These are phyloP conservation scores for Pecten maximus DNA, from an alignment of 2,888 invertebrate genomes.

Conservation along the genomic window DNA sequence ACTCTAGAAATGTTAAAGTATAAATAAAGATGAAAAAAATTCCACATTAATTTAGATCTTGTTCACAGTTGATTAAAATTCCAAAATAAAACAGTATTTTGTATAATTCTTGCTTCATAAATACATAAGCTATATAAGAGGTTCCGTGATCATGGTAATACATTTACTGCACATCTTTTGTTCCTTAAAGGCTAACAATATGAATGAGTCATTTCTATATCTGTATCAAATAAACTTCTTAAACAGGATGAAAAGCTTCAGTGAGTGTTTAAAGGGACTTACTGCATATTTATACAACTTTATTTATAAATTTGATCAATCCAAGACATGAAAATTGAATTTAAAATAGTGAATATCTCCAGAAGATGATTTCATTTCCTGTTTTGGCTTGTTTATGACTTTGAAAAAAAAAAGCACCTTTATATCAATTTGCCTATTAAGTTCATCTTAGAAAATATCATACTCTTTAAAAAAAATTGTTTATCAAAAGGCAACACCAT, in stretches of 20 bases:
- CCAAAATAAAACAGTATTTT: not conserved
- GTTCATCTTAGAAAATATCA: not conserved
- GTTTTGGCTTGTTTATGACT: not conserved
- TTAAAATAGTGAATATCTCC: not conserved
- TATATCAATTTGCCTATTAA: not conserved
- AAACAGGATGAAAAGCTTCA: not conserved
- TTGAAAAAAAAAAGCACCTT: not conserved
- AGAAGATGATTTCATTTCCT: slow-evolving; percentile 5
- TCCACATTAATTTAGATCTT: not conserved
- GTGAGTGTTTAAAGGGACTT: not conserved
- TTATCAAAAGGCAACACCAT: not conserved
- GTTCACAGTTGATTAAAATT: not conserved
- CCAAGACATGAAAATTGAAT: slow-evolving; percentile 1
- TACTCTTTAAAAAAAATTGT: not conserved
- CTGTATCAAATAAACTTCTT: slow-evolving; percentile 35
- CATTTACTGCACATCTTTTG: not conserved
- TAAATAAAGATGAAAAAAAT: no score
- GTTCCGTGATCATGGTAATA: not conserved
- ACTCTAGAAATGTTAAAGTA: no score
- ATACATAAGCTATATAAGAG: not conserved
- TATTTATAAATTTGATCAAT: not conserved
- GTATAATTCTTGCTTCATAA: not conserved
- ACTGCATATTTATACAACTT: not conserved
- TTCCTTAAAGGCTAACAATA: not conserved
- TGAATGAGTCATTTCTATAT: slow-evolving; percentile 18